A percentile compares a stretch with the other conserved stretches of the same genome.
Evolutionary conservation across 2,888 invertebrate genomes (phyloP).

Genomic region (Megastigmus dorsalis): DNA sequence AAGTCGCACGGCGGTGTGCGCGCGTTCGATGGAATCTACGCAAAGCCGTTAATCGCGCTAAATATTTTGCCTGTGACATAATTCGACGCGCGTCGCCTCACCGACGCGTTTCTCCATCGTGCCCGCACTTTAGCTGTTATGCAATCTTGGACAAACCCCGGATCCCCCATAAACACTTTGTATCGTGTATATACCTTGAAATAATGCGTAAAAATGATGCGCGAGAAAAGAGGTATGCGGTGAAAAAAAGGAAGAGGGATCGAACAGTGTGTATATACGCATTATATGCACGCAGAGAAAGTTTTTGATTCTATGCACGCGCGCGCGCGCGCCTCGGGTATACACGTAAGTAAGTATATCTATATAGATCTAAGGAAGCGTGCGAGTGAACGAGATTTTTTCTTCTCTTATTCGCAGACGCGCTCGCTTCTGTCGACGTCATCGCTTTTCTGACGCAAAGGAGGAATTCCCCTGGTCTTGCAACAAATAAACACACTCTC

Average conservation of each 20-base stretch:
- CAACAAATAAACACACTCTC: neutral
- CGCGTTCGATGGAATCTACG: slow-evolving; percentile 46
- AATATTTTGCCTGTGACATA: slow-evolving; percentile 53
- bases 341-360: neutral
- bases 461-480: neutral
- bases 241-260: neutral
- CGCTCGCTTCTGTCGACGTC: slow-evolving; percentile 8
- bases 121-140: slow-evolving; percentile 3
- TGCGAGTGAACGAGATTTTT: slow-evolving; percentile 7
- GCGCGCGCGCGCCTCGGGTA: neutral
- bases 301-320: slow-evolving; percentile 30
- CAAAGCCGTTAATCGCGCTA: slow-evolving; percentile 55
- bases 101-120: no score
- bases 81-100: slow-evolving; percentile 23
- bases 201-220: neutral
- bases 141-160: neutral
- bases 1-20: neutral
- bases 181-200: neutral
- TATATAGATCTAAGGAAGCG: slow-evolving; percentile 18
- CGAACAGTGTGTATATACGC: no score
- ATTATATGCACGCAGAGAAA: slow-evolving; percentile 7
- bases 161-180: neutral
- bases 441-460: slow-evolving; percentile 36
- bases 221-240: neutral
- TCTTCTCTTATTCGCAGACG: neutral